These are phyloP conservation scores for Trichomycterus rosablanca DNA, from an alignment of 2,113 vertebrate species.

Conservation along the genomic window DNA sequence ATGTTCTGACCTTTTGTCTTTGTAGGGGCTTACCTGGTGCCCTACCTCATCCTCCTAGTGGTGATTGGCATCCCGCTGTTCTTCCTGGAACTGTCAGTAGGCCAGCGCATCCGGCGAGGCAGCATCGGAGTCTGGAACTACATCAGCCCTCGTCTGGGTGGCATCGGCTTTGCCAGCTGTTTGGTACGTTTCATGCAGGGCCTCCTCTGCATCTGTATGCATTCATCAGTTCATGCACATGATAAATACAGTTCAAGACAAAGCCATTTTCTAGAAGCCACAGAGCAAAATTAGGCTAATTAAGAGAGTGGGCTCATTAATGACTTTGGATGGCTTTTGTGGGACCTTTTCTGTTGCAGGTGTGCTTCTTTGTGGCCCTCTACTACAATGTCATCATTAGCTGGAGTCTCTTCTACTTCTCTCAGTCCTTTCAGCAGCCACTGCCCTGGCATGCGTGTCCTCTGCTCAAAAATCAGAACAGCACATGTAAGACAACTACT, in stretches of 20 bases:
- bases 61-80: constrained; percentile 94
- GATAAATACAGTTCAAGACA: background rate
- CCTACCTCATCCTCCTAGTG: constrained; percentile 86
- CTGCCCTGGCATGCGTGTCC: constrained; percentile 95
- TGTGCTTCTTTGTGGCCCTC: constrained; percentile 91
- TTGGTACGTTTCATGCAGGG: constrained; percentile 72
- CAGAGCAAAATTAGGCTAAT: background rate
- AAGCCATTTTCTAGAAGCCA: background rate
- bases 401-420: constrained; percentile 98
- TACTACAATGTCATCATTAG: constrained; percentile 99
- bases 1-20: too few relatives aligned
- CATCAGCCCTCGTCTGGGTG: constrained; percentile 90
- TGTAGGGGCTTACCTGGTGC: constrained; percentile 93
- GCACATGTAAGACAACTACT: constrained; percentile 73
- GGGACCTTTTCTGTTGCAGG: constrained; percentile 59
- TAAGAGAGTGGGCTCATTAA: background rate
- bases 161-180: constrained; percentile 94
- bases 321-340: background rate
- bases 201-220: background rate
- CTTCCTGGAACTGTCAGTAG: constrained; percentile 93
- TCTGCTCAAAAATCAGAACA: constrained; percentile 83
- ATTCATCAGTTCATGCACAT: background rate
- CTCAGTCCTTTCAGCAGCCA: constrained; percentile 94
- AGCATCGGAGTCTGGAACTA: constrained; percentile 99
- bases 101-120: constrained; percentile 89